Conservation (phyloP, 2,888 invertebrate species). For the Cacoxenus indagator region DNA sequence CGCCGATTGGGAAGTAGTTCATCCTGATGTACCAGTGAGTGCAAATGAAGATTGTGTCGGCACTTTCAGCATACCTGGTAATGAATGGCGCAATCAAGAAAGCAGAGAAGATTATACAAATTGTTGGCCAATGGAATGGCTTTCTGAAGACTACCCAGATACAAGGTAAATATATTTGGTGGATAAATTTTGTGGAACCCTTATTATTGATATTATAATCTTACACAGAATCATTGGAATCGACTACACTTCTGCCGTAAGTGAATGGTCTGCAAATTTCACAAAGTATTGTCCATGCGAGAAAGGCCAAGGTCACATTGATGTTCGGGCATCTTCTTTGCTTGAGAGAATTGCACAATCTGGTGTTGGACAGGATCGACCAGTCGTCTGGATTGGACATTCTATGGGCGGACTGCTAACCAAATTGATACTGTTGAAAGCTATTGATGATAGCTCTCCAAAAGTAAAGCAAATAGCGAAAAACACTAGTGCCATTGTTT, state of each 20-base stretch:
- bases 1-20: constrained; percentile 70
- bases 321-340: constrained; percentile 78
- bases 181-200: constrained; percentile 59
- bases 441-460: constrained; percentile 73
- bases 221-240: constrained; percentile 79
- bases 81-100: constrained; percentile 67
- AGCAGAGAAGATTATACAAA: constrained; percentile 74
- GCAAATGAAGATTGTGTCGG: constrained; percentile 66
- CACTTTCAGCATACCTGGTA: constrained; percentile 72
- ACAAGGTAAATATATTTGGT: constrained; percentile 68
- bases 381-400: constrained; percentile 92
- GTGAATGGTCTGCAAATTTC: constrained; percentile 82
- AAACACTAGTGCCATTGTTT: constrained; percentile 86
- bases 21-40: constrained; percentile 68
- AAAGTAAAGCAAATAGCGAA: constrained; percentile 74
- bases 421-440: constrained; percentile 84
- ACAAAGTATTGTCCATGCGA: constrained; percentile 70
- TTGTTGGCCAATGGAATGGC: constrained; percentile 97
- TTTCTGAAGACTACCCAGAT: constrained; percentile 83
- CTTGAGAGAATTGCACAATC: constrained; percentile 78
- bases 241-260: constrained; percentile 88
- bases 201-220: neutral
- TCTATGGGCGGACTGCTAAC: constrained; percentile 96
- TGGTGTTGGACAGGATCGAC: constrained; percentile 82
- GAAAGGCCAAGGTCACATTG: constrained; percentile 75